Base-by-base conservation (phyloP, 1,140 invertebrate genomes). In the Cydia pomonella region DNA sequence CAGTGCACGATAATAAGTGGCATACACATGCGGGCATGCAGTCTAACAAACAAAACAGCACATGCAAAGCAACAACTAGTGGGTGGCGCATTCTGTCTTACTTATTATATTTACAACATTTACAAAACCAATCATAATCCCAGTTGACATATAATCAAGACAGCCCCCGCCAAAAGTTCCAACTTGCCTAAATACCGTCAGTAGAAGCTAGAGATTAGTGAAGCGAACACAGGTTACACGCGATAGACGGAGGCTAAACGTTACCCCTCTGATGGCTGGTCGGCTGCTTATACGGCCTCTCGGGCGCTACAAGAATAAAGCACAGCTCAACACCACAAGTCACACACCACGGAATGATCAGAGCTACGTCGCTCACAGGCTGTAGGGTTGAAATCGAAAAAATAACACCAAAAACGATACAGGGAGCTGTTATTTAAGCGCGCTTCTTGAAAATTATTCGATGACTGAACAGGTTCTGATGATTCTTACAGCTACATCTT, bases 211-310 rank as follows among this genome's bases (percentile, higher is more conserved):
- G 77, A 82, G 78, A 80, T 91, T 91, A 92, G 87, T 88, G 85
- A 80, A 75, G 84, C 81, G 81, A 79, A 75, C 74, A 80, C 80
- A 79, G 73, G 79, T 86, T 85, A 87, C 79, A 82, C 82, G 77
- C 79, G 81, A 77, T 82, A 82, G 79, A 81, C 81, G 80, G 76
- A 82, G 81, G 82, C 79, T 82, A 25, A 88, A 92, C 88, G 76
- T 92, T 92, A 91, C 89, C 91, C 90, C 88, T 91, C 79, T 91
- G 89, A 84, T 92, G 90, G 76, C 86, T 92, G 80, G 88, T 77
- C 77, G 91, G 91, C 88, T 84, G 87, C 86, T 80, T 88, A 84
- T 91, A 91, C 81, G 79, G 79, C 80, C 90, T 86, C 83, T 76
- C 87, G 81, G 83, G 85, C 77, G 82, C 91, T 92, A 92, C 82